Percentiles rank a stretch among this genome's conserved stretches.
Conservation (phyloP, 2,888 invertebrate species). For the Leptopterna dolabrata region DNA sequence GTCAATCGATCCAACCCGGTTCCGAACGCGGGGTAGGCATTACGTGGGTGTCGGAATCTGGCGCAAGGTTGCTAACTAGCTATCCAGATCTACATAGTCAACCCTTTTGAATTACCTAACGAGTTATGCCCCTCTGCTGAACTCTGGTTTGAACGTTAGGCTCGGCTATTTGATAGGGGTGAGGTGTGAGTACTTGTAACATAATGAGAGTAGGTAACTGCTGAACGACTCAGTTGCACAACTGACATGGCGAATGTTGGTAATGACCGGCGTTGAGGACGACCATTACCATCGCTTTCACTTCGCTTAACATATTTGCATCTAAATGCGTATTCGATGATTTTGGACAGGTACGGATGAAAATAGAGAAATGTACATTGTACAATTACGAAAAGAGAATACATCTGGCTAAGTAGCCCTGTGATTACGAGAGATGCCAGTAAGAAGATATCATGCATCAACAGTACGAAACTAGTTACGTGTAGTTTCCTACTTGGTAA, state of each 20-base stretch:
- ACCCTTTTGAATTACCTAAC: constrained; percentile 22
- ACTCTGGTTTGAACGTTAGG: neutral
- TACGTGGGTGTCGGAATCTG: constrained; percentile 44
- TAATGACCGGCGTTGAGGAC: neutral
- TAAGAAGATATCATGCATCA: too few species aligned
- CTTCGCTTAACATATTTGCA: neutral
- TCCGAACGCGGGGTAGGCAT: neutral
- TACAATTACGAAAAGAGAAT: too few species aligned
- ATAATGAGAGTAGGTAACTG: too few species aligned
- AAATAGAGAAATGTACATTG: too few species aligned
- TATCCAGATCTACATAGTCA: neutral
- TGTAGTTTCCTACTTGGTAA: too few species aligned
- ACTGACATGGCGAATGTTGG: neutral
- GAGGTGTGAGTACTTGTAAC: neutral
- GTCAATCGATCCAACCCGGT: constrained; percentile 24
- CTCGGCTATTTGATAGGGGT: neutral
- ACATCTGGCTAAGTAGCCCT: too few species aligned
- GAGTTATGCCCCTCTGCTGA: neutral
- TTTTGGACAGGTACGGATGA: too few species aligned
- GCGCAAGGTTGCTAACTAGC: constrained; percentile 41
- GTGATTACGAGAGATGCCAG: too few species aligned
- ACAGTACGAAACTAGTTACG: too few species aligned
- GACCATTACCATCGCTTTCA: neutral
- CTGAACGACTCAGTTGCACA: neutral
- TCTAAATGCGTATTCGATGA: too few species aligned